Evolutionary conservation across 2,888 invertebrate genomes (phyloP), one percentile per base, ranked within the genome.

Genomic region (Ametastegia equiseti): DNA sequence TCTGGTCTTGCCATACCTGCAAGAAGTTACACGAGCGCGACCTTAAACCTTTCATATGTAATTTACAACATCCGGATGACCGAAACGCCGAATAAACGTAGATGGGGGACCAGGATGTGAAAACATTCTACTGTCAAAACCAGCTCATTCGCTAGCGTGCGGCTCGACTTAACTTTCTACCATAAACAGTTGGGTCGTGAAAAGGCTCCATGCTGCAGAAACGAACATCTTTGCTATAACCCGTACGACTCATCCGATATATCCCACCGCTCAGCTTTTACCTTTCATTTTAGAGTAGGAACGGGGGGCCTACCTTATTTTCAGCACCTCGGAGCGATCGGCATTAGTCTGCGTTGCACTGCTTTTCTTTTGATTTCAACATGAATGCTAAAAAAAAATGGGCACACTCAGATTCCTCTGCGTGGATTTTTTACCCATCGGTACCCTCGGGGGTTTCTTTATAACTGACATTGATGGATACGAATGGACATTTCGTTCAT

Each of bases 21-120:
- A 7, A 6, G 2, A 54, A 1, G 23, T 9, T 42, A 11, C 47
- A n/a, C 47, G 47, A n/a, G 47, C 54, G 23, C 4, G 54, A 54
- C 2, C 23, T 54, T 54, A 23, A 54, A 54, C 23, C 11, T 19
- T 54, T 54, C 54, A 23, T 23, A 11, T 54, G 23, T 54, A 54
- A 23, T 54, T 42, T 9, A 42, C 11, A 42, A 54, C 7, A 63
- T 63, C 63, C 63, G 63, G 33, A 63, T 63, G 69, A 69, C 69
- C 69, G 69, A 39, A 69, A 63, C 13, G 33, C 13, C 33, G 15
- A 33, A 63, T 15, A 33, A 33, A 63, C 33, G 9, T 30, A 7
- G 63, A n/a, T n/a, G 9, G 47, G 27, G 45, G 47, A 71, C 45
- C 71, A 71, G 71, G 45, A 71, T 71, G 71, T 71, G 71, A 71